Percentiles rank a stretch among this genome's conserved stretches.
phyloP scores from a whole-genome alignment of 2,797 vertebrate genomes.

The Micrastur ruficollis region DNA sequence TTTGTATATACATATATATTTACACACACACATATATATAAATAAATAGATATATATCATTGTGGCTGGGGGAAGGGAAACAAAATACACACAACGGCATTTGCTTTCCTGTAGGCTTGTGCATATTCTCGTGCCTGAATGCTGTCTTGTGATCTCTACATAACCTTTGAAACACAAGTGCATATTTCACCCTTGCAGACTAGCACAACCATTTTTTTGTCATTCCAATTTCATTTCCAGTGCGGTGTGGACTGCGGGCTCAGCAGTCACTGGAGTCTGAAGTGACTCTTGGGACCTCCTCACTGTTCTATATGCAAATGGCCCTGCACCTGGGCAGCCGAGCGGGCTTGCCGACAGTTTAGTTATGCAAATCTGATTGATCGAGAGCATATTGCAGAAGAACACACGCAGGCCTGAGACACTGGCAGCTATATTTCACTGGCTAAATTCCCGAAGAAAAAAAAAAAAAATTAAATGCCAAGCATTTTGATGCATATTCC shows the following conservation, averaged over 20 bases:
- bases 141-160: conserved; percentile 73
- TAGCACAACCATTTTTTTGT: conserved; percentile 88
- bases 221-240: conserved; percentile 99
- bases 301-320: conserved; percentile 99
- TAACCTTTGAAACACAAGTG: conserved; percentile 75
- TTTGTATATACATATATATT: not conserved
- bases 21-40: not conserved
- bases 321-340: conserved; percentile 97
- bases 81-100: not conserved
- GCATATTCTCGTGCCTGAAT: conserved; percentile 30
- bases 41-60: not conserved
- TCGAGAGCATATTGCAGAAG: conserved; percentile 96
- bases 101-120: conserved; percentile 3
- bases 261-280: conserved; percentile 98
- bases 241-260: conserved; percentile 89
- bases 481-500: conserved; percentile 80
- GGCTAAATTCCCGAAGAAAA: conserved; percentile 85
- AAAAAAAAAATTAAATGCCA: conserved; percentile 83
- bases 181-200: conserved; percentile 80
- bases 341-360: conserved; percentile 97
- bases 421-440: conserved; percentile 92
- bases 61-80: not conserved
- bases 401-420: conserved; percentile 82
- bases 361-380: conserved; percentile 99
- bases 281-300: conserved; percentile 99